Evolutionary conservation across 2,888 invertebrate species (phyloP), one percentile per base, ranked within the genome.

Genomic region (Dryadula phaetusa): DNA sequence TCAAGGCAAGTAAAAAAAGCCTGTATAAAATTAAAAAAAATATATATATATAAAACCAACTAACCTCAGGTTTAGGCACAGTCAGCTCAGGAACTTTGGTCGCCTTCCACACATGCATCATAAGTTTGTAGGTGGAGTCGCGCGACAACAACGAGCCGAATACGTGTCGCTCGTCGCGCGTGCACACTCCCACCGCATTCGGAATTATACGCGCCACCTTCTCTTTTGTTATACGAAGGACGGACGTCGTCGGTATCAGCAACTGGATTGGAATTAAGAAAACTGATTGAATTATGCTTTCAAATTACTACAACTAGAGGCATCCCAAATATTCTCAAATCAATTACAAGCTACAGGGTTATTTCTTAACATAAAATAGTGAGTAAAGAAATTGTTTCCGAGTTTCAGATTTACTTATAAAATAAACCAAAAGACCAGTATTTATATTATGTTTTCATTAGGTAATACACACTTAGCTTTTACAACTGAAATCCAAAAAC

Each of bases 131-230:
- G 0, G 98, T 97, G 72, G 96, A 95, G 84, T 98, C 98, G 53
- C 98, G 93, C 34, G 98, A 97, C 76, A 98, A 94, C 73, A 98
- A 94, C 70, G 98, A 98, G 54, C 97, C 97, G 90, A 98, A 98
- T 60, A 97, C 97, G 81, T 97, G 97, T 58, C 97, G 95, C 78
- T 97, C 96, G 78, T 96, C 95, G 54, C 95, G 94, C n/a, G 98
- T 98, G 67, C 95, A 94, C 40, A 98, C 96, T 32, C 98, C 98
- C 67, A 99, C 97, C 14, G 98, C 98, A 88, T 98, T 98, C 58
- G 98, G 98, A 79, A 99, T 98, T 75, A 99, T 97, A 75, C 97
- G 95, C 1, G 98, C 98, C 68, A 98, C 98, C 89, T 97, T 97
- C 90, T 98, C 98, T 84, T 98, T 97, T 47, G 97, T 97, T 80